Base-by-base conservation (phyloP, 2,797 vertebrate species). In the Neopelma chrysocephalum region DNA sequence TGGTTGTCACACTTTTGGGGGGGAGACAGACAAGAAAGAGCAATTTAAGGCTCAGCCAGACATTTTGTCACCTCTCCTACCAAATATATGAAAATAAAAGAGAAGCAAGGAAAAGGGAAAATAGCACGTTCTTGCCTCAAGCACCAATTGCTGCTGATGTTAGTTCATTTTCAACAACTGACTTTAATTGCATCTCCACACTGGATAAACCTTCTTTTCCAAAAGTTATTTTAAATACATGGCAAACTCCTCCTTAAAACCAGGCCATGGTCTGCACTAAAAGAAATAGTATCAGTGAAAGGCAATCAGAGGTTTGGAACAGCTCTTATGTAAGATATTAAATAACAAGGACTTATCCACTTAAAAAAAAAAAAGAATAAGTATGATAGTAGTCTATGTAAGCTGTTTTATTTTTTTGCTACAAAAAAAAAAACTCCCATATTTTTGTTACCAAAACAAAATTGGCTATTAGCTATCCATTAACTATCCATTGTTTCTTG, bases 1-100 rank as follows among this genome's bases (percentile, higher is more conserved):
- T 0, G 0, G 51, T 34, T 79, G 48, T 32, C 27, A 23, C 27
- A 15, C 25, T 51, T 11, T 19, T 5, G 2, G 8, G 14, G 27
- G 13, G 8, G 17, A 69, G n/a, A 45, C 17, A 78, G 53, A 61
- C 15, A 88, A 47, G 42, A 88, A 88, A 47, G 19, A 47, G 53
- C 45, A 70, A 84, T 34, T 42, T 82, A 47, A 93, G 54, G 32
- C 56, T 61, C 20, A 9, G 36, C 2, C 26, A 89, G 54, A 47
- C 21, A 38, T 93, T 85, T 77, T 87, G 36, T 72, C 70, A 48
- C 32, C 21, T 78, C 38, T 80, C n/a, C 51, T 65, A 65, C 16
- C 54, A 77, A 87, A 75, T 29, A 72, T 3, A 65, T 1, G 18
- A 76, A 88, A 75, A 83, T 6, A 66, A 62, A 88, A 47, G 18